Evolutionary conservation across 2,888 invertebrate genomes (phyloP), one percentile per base, ranked within the genome.

Genomic region (Beris morrisii): DNA sequence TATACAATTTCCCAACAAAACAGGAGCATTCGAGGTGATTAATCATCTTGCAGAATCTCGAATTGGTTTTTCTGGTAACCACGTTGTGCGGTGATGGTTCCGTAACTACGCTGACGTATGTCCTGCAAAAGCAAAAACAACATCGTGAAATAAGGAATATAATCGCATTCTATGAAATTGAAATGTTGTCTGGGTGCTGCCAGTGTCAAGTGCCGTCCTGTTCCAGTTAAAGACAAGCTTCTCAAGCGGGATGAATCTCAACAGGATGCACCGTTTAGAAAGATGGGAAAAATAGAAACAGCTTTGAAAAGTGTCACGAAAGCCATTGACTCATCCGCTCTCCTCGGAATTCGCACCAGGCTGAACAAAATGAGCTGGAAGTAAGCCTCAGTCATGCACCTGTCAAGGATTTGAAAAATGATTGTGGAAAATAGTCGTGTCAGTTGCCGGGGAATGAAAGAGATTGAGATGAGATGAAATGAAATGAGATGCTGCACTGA

Each of bases 81-180:
- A 72, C 71, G 50, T 69, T 71, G 45, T 69, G 68, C 7, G 72
- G 71, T 31, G 69, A 65, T 58, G 84, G 82, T 3, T 82, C 74
- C 48, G 82, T 73, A n/a, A 84, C 75, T 9, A 86, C 65, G 64
- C 81, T 82, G 5, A 86, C 82, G 44, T 85, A 77, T 5, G 85
- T 84, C 68, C 84, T 79, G 64, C 4, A 66, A 69, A 57, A 46
- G n/a, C 32, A 46, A 45, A 58, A 45, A 13, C 22, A 46, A 46
- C 13, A 46, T 46, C 22, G 22, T 22, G 3, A 22, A 22, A 22
- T 22, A 38, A 38, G 38, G 38, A 38, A 38, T 22, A 61, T 50
- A 61, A 61, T 61, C 61, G 32, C 50, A 61, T 61, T 61, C 61
- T 61, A 61, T 61, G 61, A 61, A 61, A 61, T 61, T 61, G 61